Evolutionary conservation across 2,113 vertebrate genomes (phyloP), one percentile per base, ranked within the genome.

Genomic region (Macrotis lagotis): DNA sequence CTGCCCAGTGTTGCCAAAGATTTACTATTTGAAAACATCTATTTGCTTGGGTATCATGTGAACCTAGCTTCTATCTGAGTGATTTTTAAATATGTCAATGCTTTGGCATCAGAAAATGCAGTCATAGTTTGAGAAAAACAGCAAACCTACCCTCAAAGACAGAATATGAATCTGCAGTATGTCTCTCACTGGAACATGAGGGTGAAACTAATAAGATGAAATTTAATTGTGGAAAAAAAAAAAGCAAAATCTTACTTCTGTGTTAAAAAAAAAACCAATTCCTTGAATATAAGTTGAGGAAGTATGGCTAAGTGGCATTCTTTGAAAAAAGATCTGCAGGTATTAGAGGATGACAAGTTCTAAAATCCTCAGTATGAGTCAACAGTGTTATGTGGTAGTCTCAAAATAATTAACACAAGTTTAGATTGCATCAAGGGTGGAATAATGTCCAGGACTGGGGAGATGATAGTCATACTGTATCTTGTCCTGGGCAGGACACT

Each of bases 1-100:
- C 49, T 95, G 83, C n/a, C 31, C 31, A 88, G 31, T 95, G 37
- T 50, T 92, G 22, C 83, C 52, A 53, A 93, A 44, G 2, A 59
- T 31, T 8, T 92, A 22, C 59, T 95, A 90, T n/a, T n/a, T 94
- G 44, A 47, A 92, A 95, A 92, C 44, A 94, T 2, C 25, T 11
- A 91, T 51, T 7, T 91, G 28, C 7, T 51, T 44, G n/a, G n/a
- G 14, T 48, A 91, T 91, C 19, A 90, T 55, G 12, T 25, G 83
- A 8, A 48, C 25, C 51, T 83, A 37, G 74, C 12, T 5, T 47
- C 51, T 19, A n/a, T 25, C 37, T 88, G n/a, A 31, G 31, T 83
- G 44, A 1, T 88, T 93, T 83, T 51, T 11, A 50, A 22, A 44
- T 90, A 90, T 91, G 95, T 92, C 22, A 90, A 88, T 96, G 51